Percentiles rank a stretch among this genome's conserved stretches.
These are phyloP conservation scores for Syrista parreyssii DNA, from an alignment of 2,888 invertebrate species.

Conservation along the genomic window DNA sequence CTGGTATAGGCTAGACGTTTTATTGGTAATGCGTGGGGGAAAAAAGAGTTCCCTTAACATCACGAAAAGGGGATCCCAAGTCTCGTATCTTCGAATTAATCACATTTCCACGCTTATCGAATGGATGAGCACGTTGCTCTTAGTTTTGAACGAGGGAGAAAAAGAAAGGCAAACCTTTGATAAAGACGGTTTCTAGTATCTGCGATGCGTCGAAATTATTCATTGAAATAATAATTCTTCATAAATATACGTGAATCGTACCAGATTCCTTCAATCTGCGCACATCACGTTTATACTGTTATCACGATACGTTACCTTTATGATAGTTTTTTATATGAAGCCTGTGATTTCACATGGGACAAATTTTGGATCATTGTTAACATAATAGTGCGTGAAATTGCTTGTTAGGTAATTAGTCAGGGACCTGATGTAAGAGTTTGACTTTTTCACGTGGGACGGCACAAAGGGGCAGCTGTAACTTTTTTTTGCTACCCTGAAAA, in stretches of 20 bases:
- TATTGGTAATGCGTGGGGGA: slow-evolving; percentile 2
- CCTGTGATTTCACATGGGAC: not conserved
- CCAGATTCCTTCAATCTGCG: not conserved
- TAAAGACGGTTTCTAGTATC: not conserved
- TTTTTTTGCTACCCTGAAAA: not conserved
- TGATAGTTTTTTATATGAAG: not conserved
- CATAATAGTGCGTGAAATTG: not conserved
- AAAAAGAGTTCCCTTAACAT: not conserved
- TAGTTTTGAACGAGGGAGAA: not conserved
- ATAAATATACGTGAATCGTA: not conserved
- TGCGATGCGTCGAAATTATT: not conserved
- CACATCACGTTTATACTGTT: not conserved
- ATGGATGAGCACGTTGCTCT: not conserved
- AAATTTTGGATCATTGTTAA: not conserved
- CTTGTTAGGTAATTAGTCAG: not conserved
- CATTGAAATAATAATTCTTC: not conserved
- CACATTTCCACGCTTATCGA: not conserved
- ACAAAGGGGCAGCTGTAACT: not conserved
- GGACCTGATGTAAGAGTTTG: not conserved
- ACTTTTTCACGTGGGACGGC: not conserved
- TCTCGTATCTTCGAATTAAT: not conserved
- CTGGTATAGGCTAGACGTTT: slow-evolving; percentile 8
- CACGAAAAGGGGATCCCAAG: not conserved
- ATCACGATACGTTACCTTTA: not conserved
- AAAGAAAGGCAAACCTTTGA: not conserved